Evolutionary conservation across 2,113 vertebrate genomes (phyloP).

Genomic region (Ceyx cyanopectus): DNA sequence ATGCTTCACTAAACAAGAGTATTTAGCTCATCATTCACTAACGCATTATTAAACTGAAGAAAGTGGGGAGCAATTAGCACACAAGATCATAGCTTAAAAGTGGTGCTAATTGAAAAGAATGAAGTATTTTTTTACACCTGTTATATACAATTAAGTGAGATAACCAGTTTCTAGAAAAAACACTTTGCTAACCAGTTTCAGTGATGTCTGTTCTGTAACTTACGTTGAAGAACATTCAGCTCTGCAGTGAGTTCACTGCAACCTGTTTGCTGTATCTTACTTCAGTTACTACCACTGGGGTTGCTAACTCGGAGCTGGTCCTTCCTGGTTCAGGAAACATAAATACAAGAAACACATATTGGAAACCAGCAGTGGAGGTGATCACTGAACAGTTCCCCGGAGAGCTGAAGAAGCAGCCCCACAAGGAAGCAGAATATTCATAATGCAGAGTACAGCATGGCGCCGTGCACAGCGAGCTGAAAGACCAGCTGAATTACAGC

Average conservation of each 20-base stretch:
- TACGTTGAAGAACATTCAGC: not conserved
- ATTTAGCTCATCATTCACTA: slow-evolving; percentile 57
- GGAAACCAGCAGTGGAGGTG: not conserved
- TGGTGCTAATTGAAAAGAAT: slow-evolving; percentile 53
- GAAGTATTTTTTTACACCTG: slow-evolving; percentile 15
- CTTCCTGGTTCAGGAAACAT: not conserved
- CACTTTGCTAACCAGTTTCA: slow-evolving; percentile 35
- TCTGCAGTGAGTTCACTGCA: not conserved
- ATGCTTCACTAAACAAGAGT: slow-evolving; percentile 55
- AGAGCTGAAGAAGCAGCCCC: not conserved
- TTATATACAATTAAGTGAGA: slow-evolving; percentile 23
- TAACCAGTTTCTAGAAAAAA: slow-evolving; percentile 17
- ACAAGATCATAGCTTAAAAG: slow-evolving; percentile 57
- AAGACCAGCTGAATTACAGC: not conserved
- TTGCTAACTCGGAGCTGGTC: not conserved
- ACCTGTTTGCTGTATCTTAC: not conserved
- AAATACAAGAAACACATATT: not conserved
- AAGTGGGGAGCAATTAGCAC: slow-evolving; percentile 69
- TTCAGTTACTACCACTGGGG: not conserved
- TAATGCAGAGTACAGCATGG: not conserved
- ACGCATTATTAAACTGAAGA: slow-evolving; percentile 58
- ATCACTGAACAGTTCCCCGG: not conserved
- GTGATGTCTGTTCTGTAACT: not conserved
- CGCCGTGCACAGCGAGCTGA: not conserved
- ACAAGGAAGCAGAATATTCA: not conserved